Percentiles rank a stretch among this genome's conserved stretches.
Evolutionary conservation across 30 jellyfish, hydroid and myxozoan species (phyloP).

Genomic region (Turritopsis rubra): DNA sequence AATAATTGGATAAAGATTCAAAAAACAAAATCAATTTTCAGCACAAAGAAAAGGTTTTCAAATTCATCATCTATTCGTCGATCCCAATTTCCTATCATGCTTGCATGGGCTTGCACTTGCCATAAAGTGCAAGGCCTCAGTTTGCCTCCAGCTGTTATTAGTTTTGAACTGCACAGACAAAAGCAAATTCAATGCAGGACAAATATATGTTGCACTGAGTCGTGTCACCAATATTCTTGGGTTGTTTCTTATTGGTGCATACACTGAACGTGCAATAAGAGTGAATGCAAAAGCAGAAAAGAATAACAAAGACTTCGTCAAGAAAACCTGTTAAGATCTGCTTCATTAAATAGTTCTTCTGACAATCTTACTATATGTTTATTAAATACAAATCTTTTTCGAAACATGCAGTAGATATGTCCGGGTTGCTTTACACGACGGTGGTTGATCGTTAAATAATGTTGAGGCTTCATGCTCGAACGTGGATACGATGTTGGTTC

Average conservation of each 20-base stretch:
- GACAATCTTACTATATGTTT: not conserved
- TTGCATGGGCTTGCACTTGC: conserved; percentile 34
- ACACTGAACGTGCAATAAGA: conserved; percentile 1
- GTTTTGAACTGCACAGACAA: conserved; percentile 25
- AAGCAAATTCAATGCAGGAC: conserved; percentile 23
- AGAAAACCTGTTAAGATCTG: not conserved
- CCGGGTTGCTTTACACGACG: too few relatives aligned
- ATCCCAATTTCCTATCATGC: conserved; percentile 29
- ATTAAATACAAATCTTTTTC: too few relatives aligned
- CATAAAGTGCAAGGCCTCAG: conserved; percentile 35
- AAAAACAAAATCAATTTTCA: not conserved
- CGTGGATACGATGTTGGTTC: too few relatives aligned
- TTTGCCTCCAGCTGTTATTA: conserved; percentile 19
- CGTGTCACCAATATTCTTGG: conserved; percentile 20
- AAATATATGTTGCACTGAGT: conserved; percentile 40
- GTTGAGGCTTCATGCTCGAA: too few relatives aligned
- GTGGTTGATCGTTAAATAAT: too few relatives aligned
- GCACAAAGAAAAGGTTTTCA: not conserved
- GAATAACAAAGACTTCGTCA: not conserved
- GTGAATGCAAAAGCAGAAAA: not conserved
- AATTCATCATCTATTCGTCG: conserved; percentile 19
- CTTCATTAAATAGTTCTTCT: not conserved
- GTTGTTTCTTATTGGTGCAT: conserved; percentile 1
- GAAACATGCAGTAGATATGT: too few relatives aligned
- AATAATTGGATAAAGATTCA: not conserved